A percentile compares a stretch with the other conserved stretches of the same genome.
Conservation (phyloP, 2,113 vertebrate species). For the Rhinolophus ferrumequinum region DNA sequence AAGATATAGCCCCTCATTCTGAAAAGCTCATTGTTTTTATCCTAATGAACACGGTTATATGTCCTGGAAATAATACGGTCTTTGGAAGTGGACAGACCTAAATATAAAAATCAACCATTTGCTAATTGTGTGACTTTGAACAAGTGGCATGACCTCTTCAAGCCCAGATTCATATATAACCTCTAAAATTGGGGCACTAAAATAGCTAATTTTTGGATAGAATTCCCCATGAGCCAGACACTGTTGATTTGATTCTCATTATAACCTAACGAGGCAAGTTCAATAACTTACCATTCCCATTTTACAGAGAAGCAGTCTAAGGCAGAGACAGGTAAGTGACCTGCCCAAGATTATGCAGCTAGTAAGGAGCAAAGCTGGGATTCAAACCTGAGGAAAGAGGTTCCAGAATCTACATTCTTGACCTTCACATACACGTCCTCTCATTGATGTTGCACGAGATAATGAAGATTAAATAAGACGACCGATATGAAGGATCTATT, state of each 20-base stretch:
- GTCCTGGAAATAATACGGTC: background rate
- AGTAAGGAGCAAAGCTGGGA: background rate
- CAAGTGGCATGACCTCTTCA: background rate
- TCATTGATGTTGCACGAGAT: background rate
- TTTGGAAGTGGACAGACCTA: background rate
- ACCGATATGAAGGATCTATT: background rate
- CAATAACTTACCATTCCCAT: background rate
- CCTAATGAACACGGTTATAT: background rate
- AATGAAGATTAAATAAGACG: background rate
- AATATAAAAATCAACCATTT: background rate
- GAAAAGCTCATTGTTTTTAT: background rate
- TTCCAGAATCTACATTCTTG: background rate
- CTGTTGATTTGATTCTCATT: background rate
- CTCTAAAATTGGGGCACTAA: background rate
- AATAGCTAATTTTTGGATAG: background rate
- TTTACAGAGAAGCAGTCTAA: background rate
- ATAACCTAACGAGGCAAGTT: background rate
- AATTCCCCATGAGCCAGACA: background rate
- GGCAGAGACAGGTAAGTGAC: background rate
- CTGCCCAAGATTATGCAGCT: background rate
- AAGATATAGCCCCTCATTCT: background rate
- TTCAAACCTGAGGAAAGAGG: background rate
- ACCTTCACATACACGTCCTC: background rate
- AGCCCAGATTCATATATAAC: background rate
- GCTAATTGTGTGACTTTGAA: background rate